Base-by-base conservation (phyloP, 2,113 vertebrate genomes). In the Halcyon senegalensis region DNA sequence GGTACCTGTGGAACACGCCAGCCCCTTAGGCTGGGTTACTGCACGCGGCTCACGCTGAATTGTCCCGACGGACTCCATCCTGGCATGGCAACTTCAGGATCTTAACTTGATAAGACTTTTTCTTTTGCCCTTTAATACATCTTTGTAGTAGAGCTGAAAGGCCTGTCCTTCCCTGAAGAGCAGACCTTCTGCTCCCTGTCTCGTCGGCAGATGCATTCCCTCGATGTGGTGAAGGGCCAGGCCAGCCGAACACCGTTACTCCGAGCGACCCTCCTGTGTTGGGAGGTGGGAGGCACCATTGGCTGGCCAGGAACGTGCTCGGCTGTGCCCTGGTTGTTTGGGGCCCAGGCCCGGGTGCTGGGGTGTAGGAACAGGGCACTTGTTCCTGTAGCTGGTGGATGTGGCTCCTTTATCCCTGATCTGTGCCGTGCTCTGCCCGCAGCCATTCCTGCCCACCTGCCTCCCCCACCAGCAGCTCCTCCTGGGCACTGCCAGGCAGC, bases 31-130 rank as follows among this genome's bases (percentile, higher is more conserved):
- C 50, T 21, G 28, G 17, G 0, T 37, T 17, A 4, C 16, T 12
- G 48, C 35, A 5, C 2, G 0, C 3, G 1, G 44, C 53, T 43
- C 44, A 4, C 2, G 1, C 25, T 31, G 8, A 35, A 11, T 13
- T 18, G 41, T 39, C 23, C 43, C 1, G 8, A 39, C 2, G 0
- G 43, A 11, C 53, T 60, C 73, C 8, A 1, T 16, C 33, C 16
- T 9, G 37, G 27, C 27, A 5, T 69, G 31, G 39, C 74, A 39
- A 4, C 39, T 46, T 63, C 10, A 13, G 17, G 28, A 23, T 23
- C 56, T 63, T 46, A 69, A 53, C 46, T 53, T 87, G 20, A 11
- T 59, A 39, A 39, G 39, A 19, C 12, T 21, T 10, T 0, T 3
- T 30, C 37, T 31, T 14, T 27, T 9, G 51, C 7, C 44, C 43